Base-by-base conservation (phyloP, 2,888 invertebrate genomes). In the Teinopalpus imperialis region DNA sequence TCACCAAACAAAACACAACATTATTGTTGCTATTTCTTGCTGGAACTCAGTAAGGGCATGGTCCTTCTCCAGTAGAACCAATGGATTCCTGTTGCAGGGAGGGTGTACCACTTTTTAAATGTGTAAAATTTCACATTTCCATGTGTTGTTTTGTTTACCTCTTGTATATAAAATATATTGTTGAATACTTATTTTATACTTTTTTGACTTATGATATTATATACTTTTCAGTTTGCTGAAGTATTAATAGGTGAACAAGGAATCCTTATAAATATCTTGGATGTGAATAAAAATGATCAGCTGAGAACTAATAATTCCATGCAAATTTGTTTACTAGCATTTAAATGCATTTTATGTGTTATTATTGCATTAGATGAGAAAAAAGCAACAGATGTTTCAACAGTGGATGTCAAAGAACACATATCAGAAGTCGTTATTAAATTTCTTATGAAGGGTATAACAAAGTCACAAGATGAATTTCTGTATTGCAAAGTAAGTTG, bases 401-500 rank as follows among this genome's bases (percentile, higher is more conserved):
- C 69, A 59, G 40, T 63, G 2, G 74, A 76, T 45, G 48, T 67
- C 4, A 83, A 81, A 51, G 65, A 83, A 48, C 58, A 69, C 29
- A 76, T 89, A 42, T 75, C 81, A 18, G 14, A 32, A 32, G 52
- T 68, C 21, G 66, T 77, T 53, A 44, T 71, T 16, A 55, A 53
- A 29, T 63, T 68, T 54, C 56, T 90, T 20, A 61, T 75, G 59
- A 74, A 61, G 43, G 74, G 77, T 6, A 66, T 64, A 40, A 53
- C 54, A 7, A 73, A 68, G 36, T 57, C 59, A 24, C 70, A 75
- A 52, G 81, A 88, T 69, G 81, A 87, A 50, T 70, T 83, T 56
- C 58, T 82, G 24, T 80, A 82, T 64, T 81, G 76, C 59, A 90
- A 90, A 76, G 90, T 90, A 66, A 61, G 66, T 59, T 30, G 8